Conservation (phyloP, 2,113 vertebrate species). For the Pteropus alecto region DNA sequence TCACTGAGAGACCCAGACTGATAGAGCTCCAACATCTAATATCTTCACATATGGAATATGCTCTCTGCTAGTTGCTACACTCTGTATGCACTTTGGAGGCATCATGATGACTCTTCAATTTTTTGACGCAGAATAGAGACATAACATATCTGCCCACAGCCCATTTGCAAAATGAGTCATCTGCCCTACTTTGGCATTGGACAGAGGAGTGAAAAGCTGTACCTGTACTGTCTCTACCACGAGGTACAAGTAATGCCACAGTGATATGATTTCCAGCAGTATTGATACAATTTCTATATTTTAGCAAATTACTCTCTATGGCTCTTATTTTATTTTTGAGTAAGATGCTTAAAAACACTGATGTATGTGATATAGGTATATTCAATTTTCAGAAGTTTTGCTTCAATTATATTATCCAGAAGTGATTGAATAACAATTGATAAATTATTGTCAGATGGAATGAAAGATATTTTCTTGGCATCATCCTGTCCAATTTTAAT, state of each 20-base stretch:
- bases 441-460: background rate
- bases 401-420: background rate
- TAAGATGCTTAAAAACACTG: background rate
- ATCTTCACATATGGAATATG: background rate
- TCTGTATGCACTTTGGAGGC: background rate
- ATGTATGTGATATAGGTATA: background rate
- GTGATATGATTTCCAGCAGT: background rate
- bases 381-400: background rate
- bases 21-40: background rate
- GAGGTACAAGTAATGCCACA: background rate
- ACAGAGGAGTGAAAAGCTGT: background rate
- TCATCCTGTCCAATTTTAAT: background rate
- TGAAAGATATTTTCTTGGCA: background rate
- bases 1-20: background rate
- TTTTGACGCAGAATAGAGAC: background rate
- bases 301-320: background rate
- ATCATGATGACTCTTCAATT: background rate
- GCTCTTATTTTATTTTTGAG: background rate
- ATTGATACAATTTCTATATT: background rate
- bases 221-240: background rate
- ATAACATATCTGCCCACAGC: background rate
- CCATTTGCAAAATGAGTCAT: background rate
- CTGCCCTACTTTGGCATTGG: background rate
- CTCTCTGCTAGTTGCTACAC: background rate
- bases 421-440: background rate